Evolutionary conservation across 2,113 vertebrate species (phyloP).

Genomic region (Promerops cafer): DNA sequence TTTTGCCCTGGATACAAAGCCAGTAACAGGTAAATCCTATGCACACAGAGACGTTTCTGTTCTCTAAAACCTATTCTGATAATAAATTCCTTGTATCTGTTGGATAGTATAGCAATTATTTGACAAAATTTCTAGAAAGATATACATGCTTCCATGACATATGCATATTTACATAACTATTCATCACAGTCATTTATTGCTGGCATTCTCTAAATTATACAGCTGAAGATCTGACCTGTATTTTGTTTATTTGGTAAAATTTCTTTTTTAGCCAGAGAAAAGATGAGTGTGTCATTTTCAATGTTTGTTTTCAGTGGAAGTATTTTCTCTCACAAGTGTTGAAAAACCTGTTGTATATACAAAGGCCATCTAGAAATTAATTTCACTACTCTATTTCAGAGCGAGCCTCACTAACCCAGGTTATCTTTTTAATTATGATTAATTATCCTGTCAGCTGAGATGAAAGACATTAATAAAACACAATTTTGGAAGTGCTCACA

Average conservation of each 20-base stretch:
- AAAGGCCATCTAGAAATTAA: slow-evolving; percentile 11
- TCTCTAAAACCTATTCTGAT: background rate
- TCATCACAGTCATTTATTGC: background rate
- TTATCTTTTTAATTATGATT: slow-evolving; percentile 40
- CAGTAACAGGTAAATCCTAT: background rate
- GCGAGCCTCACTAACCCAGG: background rate
- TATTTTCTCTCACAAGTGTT: background rate
- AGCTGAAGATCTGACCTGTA: background rate
- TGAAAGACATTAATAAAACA: slow-evolving; percentile 20
- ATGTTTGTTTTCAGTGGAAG: background rate
- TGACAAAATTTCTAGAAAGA: background rate
- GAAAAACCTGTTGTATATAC: background rate
- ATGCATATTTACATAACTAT: background rate
- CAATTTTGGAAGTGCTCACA: background rate
- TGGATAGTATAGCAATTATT: background rate
- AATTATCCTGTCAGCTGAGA: slow-evolving; percentile 28
- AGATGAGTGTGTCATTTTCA: background rate
- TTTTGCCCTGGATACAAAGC: background rate
- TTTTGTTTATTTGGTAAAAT: background rate
- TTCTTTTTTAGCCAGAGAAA: background rate
- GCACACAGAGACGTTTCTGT: background rate
- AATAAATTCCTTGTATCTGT: background rate
- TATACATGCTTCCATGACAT: background rate
- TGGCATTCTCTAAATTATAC: background rate
- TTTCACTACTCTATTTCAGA: background rate